Evolutionary conservation across 1,140 invertebrate genomes (phyloP), one percentile per base, ranked within the genome.

Genomic region (Orius laevigatus): DNA sequence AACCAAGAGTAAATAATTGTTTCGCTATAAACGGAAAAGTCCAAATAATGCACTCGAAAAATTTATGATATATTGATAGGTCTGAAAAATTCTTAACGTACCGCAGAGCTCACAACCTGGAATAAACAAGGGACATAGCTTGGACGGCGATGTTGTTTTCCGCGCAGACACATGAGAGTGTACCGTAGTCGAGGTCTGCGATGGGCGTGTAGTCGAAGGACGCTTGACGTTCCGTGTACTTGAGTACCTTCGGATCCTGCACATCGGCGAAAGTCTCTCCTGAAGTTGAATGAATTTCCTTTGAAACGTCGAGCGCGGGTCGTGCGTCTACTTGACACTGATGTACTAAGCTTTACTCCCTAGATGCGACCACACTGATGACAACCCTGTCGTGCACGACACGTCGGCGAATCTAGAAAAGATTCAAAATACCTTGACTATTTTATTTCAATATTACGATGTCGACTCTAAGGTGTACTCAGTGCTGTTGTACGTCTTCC

Each of bases 271-370:
- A 63, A 18, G 81, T 85, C 64, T 87, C 81, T 9, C 79, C 79
- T 12, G 84, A 86, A n/a, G 66, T 87, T 88, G 68, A 89, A 89
- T 68, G 89, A 88, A 66, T 86, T 86, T 85, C 85, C 89, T 55
- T 81, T 76, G 68, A 91, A 91, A 57, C 74, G 78, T 55, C 73
- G 71, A 12, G 83, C 84, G 9, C 80, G 79, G 87, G 86, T 70
- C 89, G 84, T 1, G 86, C 82, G 60, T 89, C 83, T 51, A 91
- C 81, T 62, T 80, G 79, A 64, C 87, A 92, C 12, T 75, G 71
- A 54, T 91, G 84, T 62, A 87, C 77, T 38, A 87, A 71, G 15
- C 75, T 76, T 66, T 91, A 86, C 46, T 79, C 79, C 32, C 81
- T 70, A 31, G 84, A 87, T 46, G 84, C 84, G 5, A 86, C 86